Conservation (phyloP, 1,140 invertebrate genomes). For the Sycophaga agraensis region DNA sequence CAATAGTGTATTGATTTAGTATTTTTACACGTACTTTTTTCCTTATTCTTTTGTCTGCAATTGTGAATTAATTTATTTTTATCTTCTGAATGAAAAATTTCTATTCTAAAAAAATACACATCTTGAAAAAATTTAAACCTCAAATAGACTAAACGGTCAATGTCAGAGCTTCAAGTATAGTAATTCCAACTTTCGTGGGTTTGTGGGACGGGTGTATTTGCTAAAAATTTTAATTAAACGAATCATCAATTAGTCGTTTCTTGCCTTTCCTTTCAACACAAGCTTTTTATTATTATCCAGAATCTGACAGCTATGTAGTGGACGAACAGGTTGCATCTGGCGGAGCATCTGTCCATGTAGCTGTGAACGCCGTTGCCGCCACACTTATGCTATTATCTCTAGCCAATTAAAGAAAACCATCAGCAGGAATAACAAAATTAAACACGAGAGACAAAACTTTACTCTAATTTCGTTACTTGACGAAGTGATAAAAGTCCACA, state of each 20-base stretch:
- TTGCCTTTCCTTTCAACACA: slow-evolving; percentile 26
- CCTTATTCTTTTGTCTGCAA: no score
- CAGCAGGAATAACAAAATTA: slow-evolving; percentile 2
- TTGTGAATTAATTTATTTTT: no score
- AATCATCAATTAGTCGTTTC: neutral
- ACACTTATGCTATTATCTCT: slow-evolving; percentile 50
- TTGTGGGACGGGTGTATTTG: no score
- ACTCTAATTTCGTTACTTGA: neutral
- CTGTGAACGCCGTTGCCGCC: slow-evolving; percentile 50
- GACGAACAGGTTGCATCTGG: slow-evolving; percentile 47
- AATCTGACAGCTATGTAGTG: slow-evolving; percentile 47
- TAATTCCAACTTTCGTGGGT: no score
- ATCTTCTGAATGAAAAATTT: no score
- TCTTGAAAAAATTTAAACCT: no score
- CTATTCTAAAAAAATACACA: no score
- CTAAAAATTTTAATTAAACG: no score
- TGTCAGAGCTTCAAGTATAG: no score
- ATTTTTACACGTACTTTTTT: no score
- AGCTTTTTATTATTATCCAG: slow-evolving; percentile 55
- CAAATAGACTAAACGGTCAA: no score
- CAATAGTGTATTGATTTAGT: neutral
- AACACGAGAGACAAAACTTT: neutral
- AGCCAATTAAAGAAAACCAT: slow-evolving; percentile 40
- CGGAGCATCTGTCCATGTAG: slow-evolving; percentile 51
- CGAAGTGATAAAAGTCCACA: neutral